phyloP scores from a whole-genome alignment of 2,888 invertebrate species.

The Microplitis manilae region DNA sequence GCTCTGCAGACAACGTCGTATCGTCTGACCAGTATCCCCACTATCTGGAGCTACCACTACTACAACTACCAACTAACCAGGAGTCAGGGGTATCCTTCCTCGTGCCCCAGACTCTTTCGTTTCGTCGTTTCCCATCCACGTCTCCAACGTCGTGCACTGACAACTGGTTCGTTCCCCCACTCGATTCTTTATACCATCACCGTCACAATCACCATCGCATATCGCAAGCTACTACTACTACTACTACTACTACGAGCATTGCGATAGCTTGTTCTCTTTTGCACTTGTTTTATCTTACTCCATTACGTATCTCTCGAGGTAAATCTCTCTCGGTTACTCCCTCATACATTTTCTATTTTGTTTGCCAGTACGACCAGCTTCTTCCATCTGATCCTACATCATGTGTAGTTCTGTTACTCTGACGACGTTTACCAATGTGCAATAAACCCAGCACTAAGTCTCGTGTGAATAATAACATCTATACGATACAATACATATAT shows the following conservation, averaged over 20 bases:
- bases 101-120: conserved; percentile 57
- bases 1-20: conserved; percentile 20
- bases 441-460: conserved; percentile 21
- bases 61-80: not conserved
- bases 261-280: not conserved
- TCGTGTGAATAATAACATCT: conserved; percentile 30
- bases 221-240: not conserved
- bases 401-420: conserved; percentile 5
- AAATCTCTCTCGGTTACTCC: not conserved
- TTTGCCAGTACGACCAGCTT: conserved; percentile 6
- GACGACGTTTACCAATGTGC: conserved; percentile 16
- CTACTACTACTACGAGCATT: not conserved
- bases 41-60: not conserved
- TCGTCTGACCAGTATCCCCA: conserved; percentile 44
- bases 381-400: not conserved
- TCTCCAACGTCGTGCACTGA: conserved; percentile 50
- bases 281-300: no score
- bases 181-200: conserved; percentile 16
- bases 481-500: not conserved
- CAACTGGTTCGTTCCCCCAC: conserved; percentile 57
- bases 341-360: conserved; percentile 27
- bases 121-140: conserved; percentile 39
- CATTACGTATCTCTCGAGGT: no score
- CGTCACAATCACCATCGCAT: conserved; percentile 1
- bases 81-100: conserved; percentile 58